Evolutionary conservation across 35 echinoderm and acorn worm genomes (phyloP).

Genomic region (Holothuria glaberrima): DNA sequence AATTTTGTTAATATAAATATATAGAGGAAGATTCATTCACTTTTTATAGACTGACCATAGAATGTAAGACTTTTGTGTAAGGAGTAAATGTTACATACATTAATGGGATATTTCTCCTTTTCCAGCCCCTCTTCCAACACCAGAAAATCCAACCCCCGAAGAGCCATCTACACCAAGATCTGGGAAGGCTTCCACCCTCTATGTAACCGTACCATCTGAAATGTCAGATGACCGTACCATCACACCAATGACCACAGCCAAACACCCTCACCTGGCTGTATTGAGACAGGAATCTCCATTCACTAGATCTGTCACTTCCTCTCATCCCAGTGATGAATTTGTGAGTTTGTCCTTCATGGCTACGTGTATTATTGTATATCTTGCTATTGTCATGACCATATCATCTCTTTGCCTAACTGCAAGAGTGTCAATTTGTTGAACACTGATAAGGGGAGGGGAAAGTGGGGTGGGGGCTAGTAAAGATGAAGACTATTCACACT

Average conservation of each 20-base stretch:
- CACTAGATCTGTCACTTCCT: slow-evolving; percentile 30
- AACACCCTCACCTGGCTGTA: slow-evolving; percentile 23
- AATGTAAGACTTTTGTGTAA: too few relatives aligned
- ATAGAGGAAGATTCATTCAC: too few relatives aligned
- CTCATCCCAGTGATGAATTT: slow-evolving; percentile 72
- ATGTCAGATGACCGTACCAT: slow-evolving; percentile 35
- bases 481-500: too few relatives aligned
- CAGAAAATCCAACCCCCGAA: slow-evolving; percentile 36
- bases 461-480: too few relatives aligned
- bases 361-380: too few relatives aligned
- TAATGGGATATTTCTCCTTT: too few relatives aligned
- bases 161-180: slow-evolving; percentile 61
- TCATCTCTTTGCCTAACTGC: too few relatives aligned
- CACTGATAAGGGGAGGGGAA: too few relatives aligned
- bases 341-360: slow-evolving; percentile 45
- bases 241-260: slow-evolving; percentile 25
- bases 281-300: slow-evolving; percentile 7
- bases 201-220: slow-evolving; percentile 61
- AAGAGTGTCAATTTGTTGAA: too few relatives aligned
- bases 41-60: too few relatives aligned
- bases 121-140: slow-evolving; percentile 55
- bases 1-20: not conserved
- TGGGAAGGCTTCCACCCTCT: slow-evolving; percentile 61
- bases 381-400: too few relatives aligned
- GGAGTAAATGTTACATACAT: too few relatives aligned